phyloP scores from a whole-genome alignment of 1,140 invertebrate species.

The Hylyphantes graminicola region DNA sequence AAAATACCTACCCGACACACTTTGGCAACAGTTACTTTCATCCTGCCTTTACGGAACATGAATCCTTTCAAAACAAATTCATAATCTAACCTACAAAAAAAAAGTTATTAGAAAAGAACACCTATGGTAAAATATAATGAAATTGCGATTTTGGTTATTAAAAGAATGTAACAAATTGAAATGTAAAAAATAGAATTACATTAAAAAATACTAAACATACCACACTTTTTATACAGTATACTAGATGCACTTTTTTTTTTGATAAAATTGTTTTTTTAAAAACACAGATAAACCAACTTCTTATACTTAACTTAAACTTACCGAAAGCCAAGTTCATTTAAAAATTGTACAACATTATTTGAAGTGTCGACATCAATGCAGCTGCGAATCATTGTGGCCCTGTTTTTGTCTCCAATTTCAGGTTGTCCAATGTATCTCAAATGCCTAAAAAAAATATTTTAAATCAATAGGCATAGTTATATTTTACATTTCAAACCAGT shows the following conservation, averaged over 20 bases:
- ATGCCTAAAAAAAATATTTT: slow-evolving; percentile 13
- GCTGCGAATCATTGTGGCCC: slow-evolving; percentile 88
- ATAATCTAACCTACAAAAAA: slow-evolving; percentile 76
- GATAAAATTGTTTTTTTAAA: not conserved
- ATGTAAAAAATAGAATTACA: no score
- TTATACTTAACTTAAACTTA: slow-evolving; percentile 56
- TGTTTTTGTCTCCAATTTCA: slow-evolving; percentile 86
- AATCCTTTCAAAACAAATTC: slow-evolving; percentile 94
- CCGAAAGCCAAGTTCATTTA: slow-evolving; percentile 85
- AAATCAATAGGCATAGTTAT: not conserved
- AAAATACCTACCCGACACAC: slow-evolving; percentile 78
- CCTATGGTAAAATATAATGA: no score
- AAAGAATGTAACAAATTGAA: no score
- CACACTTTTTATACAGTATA: no score
- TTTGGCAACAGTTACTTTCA: slow-evolving; percentile 97
- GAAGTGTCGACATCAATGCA: slow-evolving; percentile 93
- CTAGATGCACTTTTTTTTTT: not conserved
- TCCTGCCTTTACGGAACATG: slow-evolving; percentile 95
- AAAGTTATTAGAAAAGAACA: not conserved
- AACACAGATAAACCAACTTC: not conserved
- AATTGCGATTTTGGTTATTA: no score
- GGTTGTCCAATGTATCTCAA: slow-evolving; percentile 89
- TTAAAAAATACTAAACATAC: no score
- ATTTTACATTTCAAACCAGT: not conserved
- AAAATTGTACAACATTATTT: slow-evolving; percentile 88